A percentile compares a stretch with the other conserved stretches of the same genome.
phyloP scores from a whole-genome alignment of 2,888 invertebrate genomes.

The Lottia gigantea region DNA sequence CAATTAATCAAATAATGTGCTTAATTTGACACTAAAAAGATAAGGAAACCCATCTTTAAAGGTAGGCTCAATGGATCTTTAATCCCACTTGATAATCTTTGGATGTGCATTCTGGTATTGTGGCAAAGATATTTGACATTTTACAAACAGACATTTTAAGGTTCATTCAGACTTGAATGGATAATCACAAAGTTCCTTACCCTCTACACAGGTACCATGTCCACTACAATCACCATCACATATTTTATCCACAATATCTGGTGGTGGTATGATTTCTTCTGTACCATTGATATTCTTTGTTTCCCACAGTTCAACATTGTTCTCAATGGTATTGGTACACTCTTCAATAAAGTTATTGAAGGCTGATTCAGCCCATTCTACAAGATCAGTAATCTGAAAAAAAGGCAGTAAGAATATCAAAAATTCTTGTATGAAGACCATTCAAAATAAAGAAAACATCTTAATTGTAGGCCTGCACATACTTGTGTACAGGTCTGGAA shows the following conservation, averaged over 20 bases:
- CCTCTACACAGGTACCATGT: conserved; percentile 39
- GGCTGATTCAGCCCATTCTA: conserved; percentile 36
- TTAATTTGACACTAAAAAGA: no score
- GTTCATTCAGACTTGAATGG: background rate
- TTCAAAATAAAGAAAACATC: no score
- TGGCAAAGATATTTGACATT: no score
- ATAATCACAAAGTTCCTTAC: conserved; percentile 26
- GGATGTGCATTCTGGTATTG: no score
- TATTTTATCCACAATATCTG: conserved; percentile 29
- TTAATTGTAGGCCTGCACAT: no score
- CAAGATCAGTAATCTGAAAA: conserved; percentile 34
- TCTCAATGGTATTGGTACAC: conserved; percentile 34
- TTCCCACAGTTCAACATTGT: conserved; percentile 35
- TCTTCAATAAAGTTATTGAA: conserved; percentile 30
- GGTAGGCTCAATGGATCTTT: no score
- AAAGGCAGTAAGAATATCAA: background rate
- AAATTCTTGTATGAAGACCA: no score
- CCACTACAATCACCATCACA: conserved; percentile 46
- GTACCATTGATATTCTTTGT: conserved; percentile 26
- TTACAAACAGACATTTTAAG: no score
- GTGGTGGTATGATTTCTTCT: conserved; percentile 26
- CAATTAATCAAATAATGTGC: no score
- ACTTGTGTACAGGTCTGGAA: no score
- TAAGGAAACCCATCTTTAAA: no score
- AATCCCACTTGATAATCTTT: no score